Base-by-base conservation (phyloP, 2,888 invertebrate genomes). In the Eupithecia pulchellata region DNA sequence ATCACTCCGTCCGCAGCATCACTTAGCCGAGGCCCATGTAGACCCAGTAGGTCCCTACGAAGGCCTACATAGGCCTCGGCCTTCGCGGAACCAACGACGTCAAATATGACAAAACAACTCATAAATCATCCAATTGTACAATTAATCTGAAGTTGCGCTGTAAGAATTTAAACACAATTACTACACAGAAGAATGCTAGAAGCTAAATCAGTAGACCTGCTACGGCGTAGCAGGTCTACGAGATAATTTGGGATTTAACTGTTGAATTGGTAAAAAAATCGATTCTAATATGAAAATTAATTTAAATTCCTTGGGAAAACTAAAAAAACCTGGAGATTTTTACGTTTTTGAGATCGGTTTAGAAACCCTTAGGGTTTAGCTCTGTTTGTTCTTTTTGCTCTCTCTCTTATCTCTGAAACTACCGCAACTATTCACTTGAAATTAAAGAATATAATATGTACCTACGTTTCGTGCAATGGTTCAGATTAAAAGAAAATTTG, bases 71-170 rank as follows among this genome's bases (percentile, higher is more conserved):
- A n/a, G n/a, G n/a, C n/a, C n/a, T n/a, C n/a, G n/a, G n/a, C n/a
- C n/a, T n/a, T 62, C 60, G 60, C 39, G 42, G 52, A 52, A 52
- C 52, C 27, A 63, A 72, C 68, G 66, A 72, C 68, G 68, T 69
- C 66, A 72, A 63, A 69, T 72, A 72, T 72, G 72, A 72, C 36
- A 36, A n/a, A 27, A 57, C 42, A 65, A 69, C 69, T 69, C 69
- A 69, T 61, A 72, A 72, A 72, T 69, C 47, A 68, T 58, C 20
- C 70, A 69, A 72, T 68, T 68, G 72, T 69, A 66, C 58, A 58
- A 58, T 29, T 20, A 25, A 57, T 57, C 57, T 57, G 29, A 29
- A 17, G 25, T 11, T 25, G 42, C 25, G 52, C 52, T 25, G 52
- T 20, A 25, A 52, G 52, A 52, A 11, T 25, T 52, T 20, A 4